Evolutionary conservation across 1,140 invertebrate genomes (phyloP).

Genomic region (Temnothorax longispinosus): DNA sequence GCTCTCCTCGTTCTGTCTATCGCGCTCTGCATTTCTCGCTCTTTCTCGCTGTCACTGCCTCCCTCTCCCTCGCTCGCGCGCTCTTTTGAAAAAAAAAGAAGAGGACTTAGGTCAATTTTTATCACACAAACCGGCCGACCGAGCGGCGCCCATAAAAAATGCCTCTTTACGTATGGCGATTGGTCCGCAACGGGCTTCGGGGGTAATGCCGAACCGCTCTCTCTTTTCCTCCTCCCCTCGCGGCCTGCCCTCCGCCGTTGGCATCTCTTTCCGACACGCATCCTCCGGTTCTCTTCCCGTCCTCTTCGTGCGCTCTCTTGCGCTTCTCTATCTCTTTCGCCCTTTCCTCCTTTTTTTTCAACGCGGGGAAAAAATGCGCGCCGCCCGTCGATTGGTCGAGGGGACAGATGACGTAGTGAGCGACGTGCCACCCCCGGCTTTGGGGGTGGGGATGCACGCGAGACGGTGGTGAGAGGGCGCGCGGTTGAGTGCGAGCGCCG

Average conservation of each 20-base stretch:
- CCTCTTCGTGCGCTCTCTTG: conserved; percentile 60
- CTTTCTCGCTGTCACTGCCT: conserved; percentile 30
- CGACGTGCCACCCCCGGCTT: conserved; percentile 84
- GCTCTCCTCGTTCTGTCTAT: not conserved
- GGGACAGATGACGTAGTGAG: conserved; percentile 86
- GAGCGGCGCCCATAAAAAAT: conserved; percentile 86
- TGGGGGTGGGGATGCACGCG: conserved; percentile 77
- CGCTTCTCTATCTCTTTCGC: conserved; percentile 64
- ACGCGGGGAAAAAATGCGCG: conserved; percentile 85
- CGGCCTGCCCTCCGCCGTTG: conserved; percentile 57
- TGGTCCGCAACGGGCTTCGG: conserved; percentile 84
- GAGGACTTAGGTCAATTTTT: conserved; percentile 86
- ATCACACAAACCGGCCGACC: conserved; percentile 85
- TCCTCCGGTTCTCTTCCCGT: conserved; percentile 60
- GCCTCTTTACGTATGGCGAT: conserved; percentile 87
- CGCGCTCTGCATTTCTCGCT: conserved; percentile 27
- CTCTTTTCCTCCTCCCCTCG: conserved; percentile 75
- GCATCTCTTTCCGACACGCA: conserved; percentile 61
- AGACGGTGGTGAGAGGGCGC: conserved; percentile 76
- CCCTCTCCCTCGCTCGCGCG: conserved; percentile 19
- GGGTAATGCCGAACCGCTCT: conserved; percentile 83
- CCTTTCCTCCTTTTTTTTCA: conserved; percentile 79
- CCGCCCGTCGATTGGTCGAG: conserved; percentile 86
- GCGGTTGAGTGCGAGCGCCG: conserved; percentile 71
- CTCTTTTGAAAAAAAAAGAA: conserved; percentile 78